Evolutionary conservation across 35 echinoderm and acorn worm species (phyloP), one percentile per base, ranked within the genome.

Genomic region (Lytechinus pictus): DNA sequence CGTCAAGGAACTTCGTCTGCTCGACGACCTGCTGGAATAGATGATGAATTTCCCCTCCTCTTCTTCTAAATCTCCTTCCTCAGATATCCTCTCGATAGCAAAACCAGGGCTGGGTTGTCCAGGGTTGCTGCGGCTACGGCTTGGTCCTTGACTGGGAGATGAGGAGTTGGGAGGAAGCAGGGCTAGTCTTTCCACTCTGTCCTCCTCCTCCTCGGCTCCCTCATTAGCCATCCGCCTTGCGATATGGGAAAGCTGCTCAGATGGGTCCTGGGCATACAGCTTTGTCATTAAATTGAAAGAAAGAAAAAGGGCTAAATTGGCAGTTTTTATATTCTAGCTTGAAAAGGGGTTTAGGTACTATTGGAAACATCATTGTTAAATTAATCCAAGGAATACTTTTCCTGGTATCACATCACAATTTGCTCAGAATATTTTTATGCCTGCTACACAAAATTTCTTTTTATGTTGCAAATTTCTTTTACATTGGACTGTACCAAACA

Each of bases 1-100:
- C 19, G 54, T 95, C 24, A 71, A 10, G 8, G 95, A 95, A 27
- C 95, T 95, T 54, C 71, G 95, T 60, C 95, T 54, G 53, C 86
- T 95, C 2, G 95, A 95, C 29, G 86, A 57, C 1, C 95, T 44
- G 28, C 92, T 93, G 92, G 54, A 57, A 54, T 93, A 93, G 52
- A 28, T 55, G 92, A 90, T 13, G 29, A 52, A 95, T 19, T 28
- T 87, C 12, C 19, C 89, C 24, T 89, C 66, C 11, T 52, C 44
- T 14, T 87, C 79, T 33, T 57, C 56, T 27, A n/a, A 44, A 57
- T 71, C 55, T 5, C 54, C 86, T 33, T 95, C 95, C 44, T 89
- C 95, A 27, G 94, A 95, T 54, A 95, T 95, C 52, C 60, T 95
- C 53, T 86, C 60, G 2, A 86, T 90, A 33, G 27, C 53, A 28